Base-by-base conservation (phyloP, 2,113 vertebrate genomes). In the Taurulus bubalis region DNA sequence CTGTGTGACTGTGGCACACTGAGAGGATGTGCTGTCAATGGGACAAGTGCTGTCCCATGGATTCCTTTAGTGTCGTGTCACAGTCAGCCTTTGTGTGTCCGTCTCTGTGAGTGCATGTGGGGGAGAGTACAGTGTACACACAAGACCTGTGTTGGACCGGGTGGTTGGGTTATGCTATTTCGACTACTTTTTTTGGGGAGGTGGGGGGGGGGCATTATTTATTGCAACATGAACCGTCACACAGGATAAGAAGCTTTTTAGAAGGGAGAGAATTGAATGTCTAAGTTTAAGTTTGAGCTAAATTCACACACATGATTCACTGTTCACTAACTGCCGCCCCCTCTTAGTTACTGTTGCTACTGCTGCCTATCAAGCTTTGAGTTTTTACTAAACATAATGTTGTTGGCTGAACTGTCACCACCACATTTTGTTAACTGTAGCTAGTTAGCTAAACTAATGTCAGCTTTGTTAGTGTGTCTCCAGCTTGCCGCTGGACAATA, bases 1-100 rank as follows among this genome's bases (percentile, higher is more conserved):
- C 56, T 71, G 65, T 67, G 64, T 40, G 53, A 85, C 80, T 53
- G 66, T n/a, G 20, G 58, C 80, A 53, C 77, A 24, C 70, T 67
- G 80, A 77, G 72, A 74, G 36, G 47, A 88, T 85, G 69, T 85
- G 69, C 79, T 67, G 77, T 85, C 77, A 83, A 75, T 82, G 67
- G 66, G 51, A 77, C 40, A 26, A 45, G 69, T 85, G 69, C 79
- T 71, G 58, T 80, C 24, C 55, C 49, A 72, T 64, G 73, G 81
- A 91, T 90, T 83, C 78, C 65, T 86, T 34, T 15, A 69, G 71
- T 26, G 81, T 83, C 73, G 78, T 76, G 71, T 80, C 70, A 89
- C 88, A 90, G 79, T 89, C 30, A 42, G 78, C 75, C 88, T 86
- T 85, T 90, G 77, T 90, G 75, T 55, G 74, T 73, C 71, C 26